Percentiles rank a stretch among this genome's conserved stretches.
These are phyloP conservation scores for Drosophila subsilvestris DNA, from an alignment of 2,888 invertebrate species.

Conservation along the genomic window DNA sequence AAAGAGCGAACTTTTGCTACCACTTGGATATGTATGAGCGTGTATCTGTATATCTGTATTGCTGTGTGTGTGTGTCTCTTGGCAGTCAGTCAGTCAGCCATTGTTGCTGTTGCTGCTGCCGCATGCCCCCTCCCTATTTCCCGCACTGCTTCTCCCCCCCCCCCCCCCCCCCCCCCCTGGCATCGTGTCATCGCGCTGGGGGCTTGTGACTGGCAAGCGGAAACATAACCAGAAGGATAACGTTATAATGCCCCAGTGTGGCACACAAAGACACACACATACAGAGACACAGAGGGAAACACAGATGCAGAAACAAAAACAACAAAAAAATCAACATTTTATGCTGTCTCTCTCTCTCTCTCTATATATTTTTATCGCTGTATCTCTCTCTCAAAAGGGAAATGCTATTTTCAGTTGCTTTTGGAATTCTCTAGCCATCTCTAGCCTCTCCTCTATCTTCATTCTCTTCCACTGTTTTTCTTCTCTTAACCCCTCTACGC, in stretches of 20 bases:
- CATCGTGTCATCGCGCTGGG: constrained; percentile 39
- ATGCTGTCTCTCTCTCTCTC: constrained; percentile 37
- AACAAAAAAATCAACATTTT: constrained; percentile 63
- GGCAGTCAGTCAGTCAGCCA: constrained; percentile 79
- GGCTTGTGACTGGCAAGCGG: constrained; percentile 80
- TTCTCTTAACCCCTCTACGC: too few relatives aligned
- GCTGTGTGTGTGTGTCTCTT: constrained; percentile 58
- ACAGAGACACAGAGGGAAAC: background rate
- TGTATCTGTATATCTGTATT: constrained; percentile 14
- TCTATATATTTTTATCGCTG: constrained; percentile 21
- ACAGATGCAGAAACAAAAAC: constrained; percentile 40
- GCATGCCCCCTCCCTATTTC: background rate
- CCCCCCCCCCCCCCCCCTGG: constrained; percentile 33
- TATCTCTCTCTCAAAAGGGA: constrained; percentile 8
- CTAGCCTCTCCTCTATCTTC: background rate
- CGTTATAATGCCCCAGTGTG: constrained; percentile 84
- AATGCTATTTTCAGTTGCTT: constrained; percentile 44
- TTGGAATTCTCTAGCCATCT: constrained; percentile 50
- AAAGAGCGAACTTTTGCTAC: constrained; percentile 73
- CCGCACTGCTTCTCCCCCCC: constrained; percentile 6
- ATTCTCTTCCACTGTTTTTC: background rate
- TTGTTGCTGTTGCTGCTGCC: constrained; percentile 58
- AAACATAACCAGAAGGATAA: constrained; percentile 84
- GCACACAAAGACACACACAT: constrained; percentile 67
- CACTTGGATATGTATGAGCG: constrained; percentile 50